phyloP scores from a whole-genome alignment of 2,113 vertebrate genomes.

The Gobius niger region DNA sequence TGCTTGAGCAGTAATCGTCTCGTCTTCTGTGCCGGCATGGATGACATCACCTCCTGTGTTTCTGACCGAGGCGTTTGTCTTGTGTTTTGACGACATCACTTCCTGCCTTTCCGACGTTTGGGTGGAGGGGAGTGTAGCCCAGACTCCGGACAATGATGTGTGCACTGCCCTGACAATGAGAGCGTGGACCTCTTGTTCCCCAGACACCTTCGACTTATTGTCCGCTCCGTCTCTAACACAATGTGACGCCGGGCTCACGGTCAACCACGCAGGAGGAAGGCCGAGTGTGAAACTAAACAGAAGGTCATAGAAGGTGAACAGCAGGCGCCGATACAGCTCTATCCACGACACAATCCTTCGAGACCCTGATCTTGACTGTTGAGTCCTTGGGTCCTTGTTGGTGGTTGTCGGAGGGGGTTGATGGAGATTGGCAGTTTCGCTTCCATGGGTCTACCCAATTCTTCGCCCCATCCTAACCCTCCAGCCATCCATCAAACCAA shows the following conservation, averaged over 20 bases:
- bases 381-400: too few relatives aligned
- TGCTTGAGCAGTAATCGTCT: constrained; percentile 1
- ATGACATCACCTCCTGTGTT: constrained; percentile 20
- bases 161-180: neutral
- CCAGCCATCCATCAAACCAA: too few relatives aligned
- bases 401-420: too few relatives aligned
- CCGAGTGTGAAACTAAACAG: too few relatives aligned
- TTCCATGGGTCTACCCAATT: too few relatives aligned
- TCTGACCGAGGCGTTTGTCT: neutral
- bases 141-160: neutral
- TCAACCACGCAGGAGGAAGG: neutral
- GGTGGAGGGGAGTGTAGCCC: neutral
- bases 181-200: neutral
- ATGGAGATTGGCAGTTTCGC: too few relatives aligned
- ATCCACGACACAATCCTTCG: too few relatives aligned
- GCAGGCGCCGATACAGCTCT: too few relatives aligned
- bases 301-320: too few relatives aligned
- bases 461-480: too few relatives aligned
- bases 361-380: too few relatives aligned
- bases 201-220: neutral
- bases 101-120: neutral
- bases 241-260: neutral
- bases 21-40: neutral
- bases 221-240: neutral
- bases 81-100: neutral